Evolutionary conservation across 2,888 invertebrate genomes (phyloP), one percentile per base, ranked within the genome.

Genomic region (Hesperia comma): DNA sequence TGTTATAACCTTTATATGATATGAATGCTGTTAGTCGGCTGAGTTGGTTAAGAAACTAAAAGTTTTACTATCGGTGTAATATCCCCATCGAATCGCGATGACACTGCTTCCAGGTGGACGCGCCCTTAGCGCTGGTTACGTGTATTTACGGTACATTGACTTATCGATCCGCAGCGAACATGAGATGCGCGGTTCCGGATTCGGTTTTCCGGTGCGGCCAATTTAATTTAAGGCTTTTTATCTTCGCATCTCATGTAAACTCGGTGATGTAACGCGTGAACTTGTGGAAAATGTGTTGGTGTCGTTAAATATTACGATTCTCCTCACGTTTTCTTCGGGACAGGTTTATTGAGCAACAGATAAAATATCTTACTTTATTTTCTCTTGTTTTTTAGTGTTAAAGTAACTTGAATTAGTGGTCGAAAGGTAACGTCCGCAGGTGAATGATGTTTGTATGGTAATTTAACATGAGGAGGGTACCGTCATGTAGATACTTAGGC

Each of bases 61-160:
- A 5, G 5, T 26, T 26, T n/a, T 26, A 4, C 26, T 5, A 5
- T 26, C 26, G 26, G 5, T 26, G 26, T 26, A 26, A 26, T 2
- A 5, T 26, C 26, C 2, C 26, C 26, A 26, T 2, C 26, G 26
- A 26, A 26, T 26, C 26, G 26, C 26, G 17, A 7, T 46, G 43
- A 15, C 43, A 15, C 43, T 46, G n/a, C n/a, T n/a, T n/a, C n/a
- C n/a, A 6, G 6, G n/a, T 15, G 43, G 43, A 63, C 49, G n/a
- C 37, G 19, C 33, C 56, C 15, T 56, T 32, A 53, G n/a, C 6
- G 43, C 6, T 33, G 55, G 63, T 63, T 63, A 63, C 63, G 46
- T 61, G 40, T 63, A 63, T 63, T 49, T 63, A 57, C 57, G 57
- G 63, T 63, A 57, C 57, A 63, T 57, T 63, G 63, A 63, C 57